These are phyloP conservation scores for Drosophila quadrilineata DNA, from an alignment of 1,140 invertebrate species.

Conservation along the genomic window DNA sequence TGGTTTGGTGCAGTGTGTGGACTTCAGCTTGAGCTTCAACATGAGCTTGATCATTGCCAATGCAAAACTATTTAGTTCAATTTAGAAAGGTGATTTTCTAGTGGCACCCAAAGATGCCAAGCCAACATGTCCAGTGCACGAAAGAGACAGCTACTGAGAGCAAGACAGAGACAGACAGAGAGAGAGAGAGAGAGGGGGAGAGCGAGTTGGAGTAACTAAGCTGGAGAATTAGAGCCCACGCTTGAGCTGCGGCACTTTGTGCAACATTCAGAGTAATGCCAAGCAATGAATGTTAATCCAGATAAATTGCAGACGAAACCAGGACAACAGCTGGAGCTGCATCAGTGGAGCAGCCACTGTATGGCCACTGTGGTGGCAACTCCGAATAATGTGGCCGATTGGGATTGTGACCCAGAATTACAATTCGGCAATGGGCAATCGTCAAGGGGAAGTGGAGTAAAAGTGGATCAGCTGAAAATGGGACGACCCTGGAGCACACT, in stretches of 20 bases:
- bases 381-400: background rate
- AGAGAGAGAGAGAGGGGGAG: background rate
- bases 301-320: slow-evolving; percentile 42
- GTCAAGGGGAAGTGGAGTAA: too few relatives aligned
- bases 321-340: slow-evolving; percentile 26
- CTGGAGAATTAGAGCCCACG: background rate
- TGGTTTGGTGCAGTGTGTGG: slow-evolving; percentile 26
- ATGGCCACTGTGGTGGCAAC: background rate
- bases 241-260: background rate
- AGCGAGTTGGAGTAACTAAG: background rate
- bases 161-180: background rate
- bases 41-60: slow-evolving; percentile 22
- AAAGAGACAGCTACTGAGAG: background rate
- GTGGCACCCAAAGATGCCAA: slow-evolving; percentile 41
- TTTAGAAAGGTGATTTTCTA: slow-evolving; percentile 78
- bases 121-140: slow-evolving; percentile 10
- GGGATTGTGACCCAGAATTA: too few relatives aligned
- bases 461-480: too few relatives aligned
- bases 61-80: slow-evolving; percentile 74
- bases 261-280: too few relatives aligned
- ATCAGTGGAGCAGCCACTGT: too few relatives aligned
- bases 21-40: background rate
- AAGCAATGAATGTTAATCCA: slow-evolving; percentile 28
- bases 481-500: background rate
- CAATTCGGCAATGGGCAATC: background rate